Conservation (phyloP, 2,113 vertebrate species). For the Haplochromis burtoni region DNA sequence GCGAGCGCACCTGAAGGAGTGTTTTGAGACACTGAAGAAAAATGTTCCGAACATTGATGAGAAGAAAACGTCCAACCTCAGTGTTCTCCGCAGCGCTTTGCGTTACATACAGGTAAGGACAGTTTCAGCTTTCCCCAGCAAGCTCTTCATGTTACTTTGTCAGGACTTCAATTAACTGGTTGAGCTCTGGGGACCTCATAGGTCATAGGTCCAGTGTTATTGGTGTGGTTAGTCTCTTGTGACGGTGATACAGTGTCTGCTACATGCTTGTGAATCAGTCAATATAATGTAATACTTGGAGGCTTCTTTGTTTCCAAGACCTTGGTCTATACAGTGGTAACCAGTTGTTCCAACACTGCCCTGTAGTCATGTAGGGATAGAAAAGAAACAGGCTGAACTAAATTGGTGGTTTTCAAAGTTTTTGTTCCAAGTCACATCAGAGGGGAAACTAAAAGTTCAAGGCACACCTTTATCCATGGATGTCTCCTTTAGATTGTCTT, state of each 20-base stretch:
- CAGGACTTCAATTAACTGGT: not conserved
- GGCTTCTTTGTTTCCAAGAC: not conserved
- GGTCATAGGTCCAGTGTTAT: not conserved
- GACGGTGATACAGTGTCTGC: not conserved
- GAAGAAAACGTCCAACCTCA: slow-evolving; percentile 99
- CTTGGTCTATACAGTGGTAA: not conserved
- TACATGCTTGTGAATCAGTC: not conserved
- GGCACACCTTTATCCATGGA: not conserved
- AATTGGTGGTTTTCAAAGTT: not conserved
- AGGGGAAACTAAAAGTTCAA: not conserved
- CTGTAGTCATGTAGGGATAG: not conserved
- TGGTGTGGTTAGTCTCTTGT: not conserved
- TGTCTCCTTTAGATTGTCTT: not conserved
- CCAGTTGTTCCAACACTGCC: not conserved
- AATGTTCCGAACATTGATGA: slow-evolving; percentile 97
- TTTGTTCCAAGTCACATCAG: not conserved
- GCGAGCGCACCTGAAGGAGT: slow-evolving; percentile 96
- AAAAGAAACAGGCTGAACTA: not conserved
- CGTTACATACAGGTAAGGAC: slow-evolving; percentile 91
- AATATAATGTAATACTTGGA: not conserved
- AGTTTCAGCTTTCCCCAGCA: not conserved
- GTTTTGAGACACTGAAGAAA: slow-evolving; percentile 95
- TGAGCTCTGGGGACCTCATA: not conserved
- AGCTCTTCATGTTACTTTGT: not conserved
- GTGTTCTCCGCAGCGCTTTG: slow-evolving; percentile 91